Evolutionary conservation across 30 jellyfish, hydroid and myxozoan species (phyloP).

Genomic region (Aurelia coerulea): DNA sequence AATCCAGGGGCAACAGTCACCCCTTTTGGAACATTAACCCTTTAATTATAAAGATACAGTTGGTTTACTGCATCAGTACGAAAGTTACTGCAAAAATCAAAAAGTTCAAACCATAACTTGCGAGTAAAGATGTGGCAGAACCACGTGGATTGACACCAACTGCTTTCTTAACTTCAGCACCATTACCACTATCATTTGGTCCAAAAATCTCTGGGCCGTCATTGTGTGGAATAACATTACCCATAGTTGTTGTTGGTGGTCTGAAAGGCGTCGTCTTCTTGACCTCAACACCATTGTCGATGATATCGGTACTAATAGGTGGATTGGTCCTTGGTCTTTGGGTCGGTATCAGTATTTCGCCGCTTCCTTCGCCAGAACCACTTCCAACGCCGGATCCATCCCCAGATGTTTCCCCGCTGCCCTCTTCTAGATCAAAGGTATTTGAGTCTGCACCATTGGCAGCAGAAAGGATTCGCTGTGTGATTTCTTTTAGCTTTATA

Average conservation of each 20-base stretch:
- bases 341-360: conserved; percentile 15
- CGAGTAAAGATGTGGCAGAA: too few species aligned
- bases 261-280: conserved; percentile 7
- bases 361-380: conserved; percentile 66
- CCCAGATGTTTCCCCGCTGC: conserved; percentile 78
- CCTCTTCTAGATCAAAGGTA: conserved; percentile 74
- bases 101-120: background rate
- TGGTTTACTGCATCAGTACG: background rate
- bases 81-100: conserved; percentile 1
- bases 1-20: too few species aligned
- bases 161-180: background rate
- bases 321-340: conserved; percentile 29
- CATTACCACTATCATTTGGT: background rate
- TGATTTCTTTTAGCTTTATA: conserved; percentile 67
- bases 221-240: background rate
- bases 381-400: conserved; percentile 66
- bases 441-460: conserved; percentile 81
- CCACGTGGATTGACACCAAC: too few species aligned
- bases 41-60: background rate
- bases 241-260: conserved; percentile 44
- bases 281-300: conserved; percentile 54
- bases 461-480: conserved; percentile 81
- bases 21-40: too few species aligned
- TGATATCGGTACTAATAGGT: conserved; percentile 37
- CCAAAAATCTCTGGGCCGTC: background rate